Conservation (phyloP, 2,113 vertebrate genomes). For the Myrmecobius fasciatus region DNA sequence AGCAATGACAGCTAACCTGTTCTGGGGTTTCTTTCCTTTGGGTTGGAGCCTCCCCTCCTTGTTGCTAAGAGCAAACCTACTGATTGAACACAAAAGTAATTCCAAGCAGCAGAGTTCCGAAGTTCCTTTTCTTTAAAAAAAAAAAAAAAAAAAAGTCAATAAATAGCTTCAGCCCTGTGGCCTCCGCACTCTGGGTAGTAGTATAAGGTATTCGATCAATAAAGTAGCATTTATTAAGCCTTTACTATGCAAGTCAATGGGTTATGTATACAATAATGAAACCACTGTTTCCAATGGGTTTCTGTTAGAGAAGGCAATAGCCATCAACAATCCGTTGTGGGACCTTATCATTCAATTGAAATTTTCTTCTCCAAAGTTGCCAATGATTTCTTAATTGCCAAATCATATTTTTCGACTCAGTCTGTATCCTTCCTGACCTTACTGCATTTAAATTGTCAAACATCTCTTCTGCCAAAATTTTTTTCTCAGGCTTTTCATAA, state of each 20-base stretch:
- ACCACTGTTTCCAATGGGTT: background rate
- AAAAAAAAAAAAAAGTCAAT: background rate
- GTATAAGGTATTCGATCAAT: rapidly evolving
- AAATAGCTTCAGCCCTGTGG: background rate
- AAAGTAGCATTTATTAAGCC: too few species aligned
- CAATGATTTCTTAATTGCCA: too few species aligned
- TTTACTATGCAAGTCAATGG: background rate
- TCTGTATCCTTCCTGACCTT: too few species aligned
- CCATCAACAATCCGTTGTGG: background rate
- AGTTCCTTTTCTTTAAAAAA: background rate
- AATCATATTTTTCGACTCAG: too few species aligned
- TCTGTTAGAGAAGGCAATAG: background rate
- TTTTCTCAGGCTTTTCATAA: too few species aligned
- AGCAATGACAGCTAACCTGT: background rate
- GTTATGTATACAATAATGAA: rapidly evolving
- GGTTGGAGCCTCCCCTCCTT: too few species aligned
- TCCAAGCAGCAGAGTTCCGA: background rate
- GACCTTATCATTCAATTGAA: too few species aligned
- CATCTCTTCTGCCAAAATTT: too few species aligned
- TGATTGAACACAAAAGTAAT: background rate
- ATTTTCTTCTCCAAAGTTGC: too few species aligned
- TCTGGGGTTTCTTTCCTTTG: background rate
- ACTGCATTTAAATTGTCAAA: too few species aligned
- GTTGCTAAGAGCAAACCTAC: background rate
- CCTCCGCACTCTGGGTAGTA: background rate